These are phyloP conservation scores for Actenoides hombroni DNA, from an alignment of 2,113 vertebrate genomes.

Conservation along the genomic window DNA sequence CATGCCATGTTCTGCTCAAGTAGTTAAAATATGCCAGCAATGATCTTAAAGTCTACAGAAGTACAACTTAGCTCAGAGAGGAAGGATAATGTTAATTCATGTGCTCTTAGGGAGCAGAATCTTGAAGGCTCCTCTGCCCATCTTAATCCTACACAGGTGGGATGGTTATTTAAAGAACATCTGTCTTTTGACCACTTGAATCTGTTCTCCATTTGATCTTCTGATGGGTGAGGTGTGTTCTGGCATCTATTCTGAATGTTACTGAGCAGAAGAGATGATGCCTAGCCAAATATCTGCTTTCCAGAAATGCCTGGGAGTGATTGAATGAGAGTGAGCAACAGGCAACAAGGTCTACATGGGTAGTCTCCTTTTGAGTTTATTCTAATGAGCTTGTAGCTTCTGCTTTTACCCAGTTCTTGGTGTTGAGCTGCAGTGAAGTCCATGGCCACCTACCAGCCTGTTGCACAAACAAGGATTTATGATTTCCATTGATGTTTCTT, in stretches of 20 bases:
- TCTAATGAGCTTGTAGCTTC: not conserved
- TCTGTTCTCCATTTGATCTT: conserved; percentile 1
- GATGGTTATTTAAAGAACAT: not conserved
- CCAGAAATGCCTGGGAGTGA: not conserved
- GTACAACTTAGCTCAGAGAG: not conserved
- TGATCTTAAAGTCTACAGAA: not conserved
- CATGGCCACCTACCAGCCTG: not conserved
- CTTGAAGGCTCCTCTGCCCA: not conserved
- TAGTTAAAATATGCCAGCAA: not conserved
- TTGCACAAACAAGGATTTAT: not conserved
- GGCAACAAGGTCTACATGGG: accelerated
- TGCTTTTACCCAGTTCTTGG: not conserved
- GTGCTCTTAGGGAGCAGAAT: not conserved
- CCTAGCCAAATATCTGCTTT: not conserved
- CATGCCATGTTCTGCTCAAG: not conserved
- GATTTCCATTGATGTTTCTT: not conserved
- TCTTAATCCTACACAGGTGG: not conserved
- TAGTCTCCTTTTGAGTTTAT: not conserved
- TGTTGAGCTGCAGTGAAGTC: not conserved
- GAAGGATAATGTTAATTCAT: not conserved
- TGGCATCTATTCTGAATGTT: not conserved
- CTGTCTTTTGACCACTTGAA: not conserved
- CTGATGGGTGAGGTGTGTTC: not conserved
- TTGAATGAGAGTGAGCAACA: not conserved
- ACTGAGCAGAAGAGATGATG: not conserved